A percentile compares a stretch with the other conserved stretches of the same genome.
Conservation (phyloP, 2,113 vertebrate species). For the Noturus placidus region DNA sequence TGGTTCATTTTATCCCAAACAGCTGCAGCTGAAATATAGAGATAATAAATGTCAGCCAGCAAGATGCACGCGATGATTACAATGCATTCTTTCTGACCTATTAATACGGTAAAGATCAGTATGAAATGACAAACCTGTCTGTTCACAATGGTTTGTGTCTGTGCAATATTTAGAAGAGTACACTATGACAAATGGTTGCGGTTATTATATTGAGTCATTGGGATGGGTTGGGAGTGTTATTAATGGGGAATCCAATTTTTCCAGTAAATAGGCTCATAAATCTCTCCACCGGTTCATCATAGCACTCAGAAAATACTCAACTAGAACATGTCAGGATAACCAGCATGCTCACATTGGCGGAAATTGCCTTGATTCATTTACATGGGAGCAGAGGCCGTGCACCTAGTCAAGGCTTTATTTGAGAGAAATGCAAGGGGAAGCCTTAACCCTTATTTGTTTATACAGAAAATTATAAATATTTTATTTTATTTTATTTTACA, state of each 20-base stretch:
- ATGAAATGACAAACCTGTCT: background rate
- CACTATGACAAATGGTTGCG: background rate
- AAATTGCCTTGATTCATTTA: background rate
- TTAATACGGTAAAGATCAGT: background rate
- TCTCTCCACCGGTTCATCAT: background rate
- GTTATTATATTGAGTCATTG: constrained; percentile 14
- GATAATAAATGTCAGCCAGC: background rate
- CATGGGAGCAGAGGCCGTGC: background rate
- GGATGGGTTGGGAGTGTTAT: constrained; percentile 12
- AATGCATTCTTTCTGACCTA: background rate
- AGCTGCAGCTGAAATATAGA: background rate
- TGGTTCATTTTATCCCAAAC: background rate
- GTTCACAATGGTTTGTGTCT: background rate
- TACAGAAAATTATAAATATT: background rate
- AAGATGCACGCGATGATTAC: background rate
- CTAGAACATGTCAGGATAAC: background rate
- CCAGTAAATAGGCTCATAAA: background rate
- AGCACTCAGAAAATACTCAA: background rate
- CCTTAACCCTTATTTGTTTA: background rate
- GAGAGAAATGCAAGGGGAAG: background rate
- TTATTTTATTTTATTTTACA: background rate
- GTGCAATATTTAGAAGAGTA: constrained; percentile 1
- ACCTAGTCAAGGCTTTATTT: background rate
- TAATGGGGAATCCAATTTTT: constrained; percentile 17
- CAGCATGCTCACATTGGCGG: background rate